A percentile compares a stretch with the other conserved stretches of the same genome.
phyloP scores from a whole-genome alignment of 2,113 vertebrate genomes.

The Pyxicephalus adspersus region DNA sequence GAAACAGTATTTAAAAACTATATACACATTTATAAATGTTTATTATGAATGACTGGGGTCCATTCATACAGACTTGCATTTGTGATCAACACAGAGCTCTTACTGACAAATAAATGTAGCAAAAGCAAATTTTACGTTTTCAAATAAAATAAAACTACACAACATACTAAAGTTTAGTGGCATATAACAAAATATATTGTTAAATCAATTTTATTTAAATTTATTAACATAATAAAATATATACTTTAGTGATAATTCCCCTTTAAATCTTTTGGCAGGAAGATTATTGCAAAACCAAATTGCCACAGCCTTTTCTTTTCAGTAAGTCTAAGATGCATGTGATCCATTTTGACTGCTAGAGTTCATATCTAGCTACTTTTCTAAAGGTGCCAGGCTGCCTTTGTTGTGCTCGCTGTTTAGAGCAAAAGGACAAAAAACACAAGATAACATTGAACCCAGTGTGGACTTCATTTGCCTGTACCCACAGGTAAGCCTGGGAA shows the following conservation, averaged over 20 bases:
- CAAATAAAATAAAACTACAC: background rate
- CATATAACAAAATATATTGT: constrained; percentile 19
- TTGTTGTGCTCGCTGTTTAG: too few relatives aligned
- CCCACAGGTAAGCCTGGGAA: too few relatives aligned
- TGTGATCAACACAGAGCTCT: constrained; percentile 4
- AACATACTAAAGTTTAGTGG: constrained; percentile 16
- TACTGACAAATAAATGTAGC: background rate
- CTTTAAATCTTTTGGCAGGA: constrained; percentile 26
- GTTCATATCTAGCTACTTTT: too few relatives aligned
- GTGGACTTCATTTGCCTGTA: too few relatives aligned
- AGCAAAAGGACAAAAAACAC: too few relatives aligned
- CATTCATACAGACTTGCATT: constrained; percentile 24
- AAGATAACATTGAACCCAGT: too few relatives aligned
- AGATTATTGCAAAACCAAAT: background rate
- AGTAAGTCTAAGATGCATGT: background rate
- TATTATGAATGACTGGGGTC: constrained; percentile 11
- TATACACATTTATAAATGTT: constrained; percentile 7
- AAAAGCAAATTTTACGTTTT: background rate
- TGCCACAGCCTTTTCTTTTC: background rate
- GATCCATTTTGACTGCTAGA: background rate
- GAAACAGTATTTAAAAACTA: constrained; percentile 8
- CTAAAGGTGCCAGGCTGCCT: too few relatives aligned
- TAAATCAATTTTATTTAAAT: constrained; percentile 10
- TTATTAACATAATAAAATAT: constrained; percentile 35
- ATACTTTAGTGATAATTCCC: constrained; percentile 36